Base-by-base conservation (phyloP, 2,797 vertebrate genomes). In the Nyctibius grandis region DNA sequence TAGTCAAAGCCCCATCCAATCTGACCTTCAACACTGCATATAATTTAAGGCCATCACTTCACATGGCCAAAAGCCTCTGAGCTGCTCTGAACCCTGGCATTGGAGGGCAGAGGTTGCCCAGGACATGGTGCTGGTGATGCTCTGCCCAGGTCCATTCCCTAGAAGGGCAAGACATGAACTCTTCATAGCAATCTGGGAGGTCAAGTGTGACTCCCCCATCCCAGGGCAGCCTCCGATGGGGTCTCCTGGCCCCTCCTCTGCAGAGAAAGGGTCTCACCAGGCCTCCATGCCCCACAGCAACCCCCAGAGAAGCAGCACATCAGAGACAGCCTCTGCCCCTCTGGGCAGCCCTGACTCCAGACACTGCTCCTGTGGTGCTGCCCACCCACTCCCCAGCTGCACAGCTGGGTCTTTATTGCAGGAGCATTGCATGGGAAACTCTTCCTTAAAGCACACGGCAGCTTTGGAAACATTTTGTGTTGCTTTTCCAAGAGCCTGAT, bases 401-500 rank as follows among this genome's bases (percentile, higher is more conserved):
- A 0, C 51, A 45, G 45, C 73, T 61, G 82, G 70, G 73, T 22
- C 72, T 17, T n/a, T 5, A 26, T 16, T 61, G 82, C 36, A 33
- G 86, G 47, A 89, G 40, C 40, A 4, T 33, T 64, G 38, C 3
- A 3, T 2, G 47, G 40, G 40, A 42, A 42, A 42, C 40, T 11
- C 40, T 42, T 42, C 40, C 40, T 57, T 45, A 26, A 61, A 85
- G 15, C 26, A 50, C 34, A 60, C 9, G 0, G 59, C 89, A 87
- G 81, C 73, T 82, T 74, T 92, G 85, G 85, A 90, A 91, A 63
- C 53, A 34, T 34, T 91, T 56, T 9, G n/a, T 50, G 78, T 33
- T 68, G 75, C 89, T 78, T 76, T 92, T 83, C 88, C 82, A 84
- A 96, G 91, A 85, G 93, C 44, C 59, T 78, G 53, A 59, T 78